Evolutionary conservation across 2,797 vertebrate species (phyloP).

Genomic region (Catamblyrhynchus diadema): DNA sequence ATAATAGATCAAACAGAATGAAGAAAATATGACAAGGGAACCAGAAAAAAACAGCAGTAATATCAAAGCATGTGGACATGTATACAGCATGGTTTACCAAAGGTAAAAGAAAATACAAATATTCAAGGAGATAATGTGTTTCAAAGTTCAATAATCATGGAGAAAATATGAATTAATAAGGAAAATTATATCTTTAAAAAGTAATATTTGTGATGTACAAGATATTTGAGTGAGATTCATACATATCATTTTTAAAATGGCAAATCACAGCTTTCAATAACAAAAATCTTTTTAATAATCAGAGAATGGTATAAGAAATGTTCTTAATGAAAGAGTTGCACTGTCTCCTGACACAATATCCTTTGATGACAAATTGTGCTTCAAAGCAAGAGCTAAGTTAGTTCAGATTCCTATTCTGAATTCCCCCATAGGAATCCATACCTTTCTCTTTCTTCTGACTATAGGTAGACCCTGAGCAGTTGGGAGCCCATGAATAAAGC

Average conservation of each 20-base stretch:
- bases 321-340: slow-evolving; percentile 16
- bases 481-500: background rate
- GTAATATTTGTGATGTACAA: background rate
- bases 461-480: background rate
- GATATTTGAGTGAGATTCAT: background rate
- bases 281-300: slow-evolving; percentile 6
- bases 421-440: background rate
- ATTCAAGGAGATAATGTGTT: background rate
- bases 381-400: slow-evolving; percentile 28
- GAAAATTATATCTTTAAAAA: background rate
- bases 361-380: slow-evolving; percentile 42
- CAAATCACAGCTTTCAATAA: background rate
- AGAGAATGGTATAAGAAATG: background rate
- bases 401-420: slow-evolving; percentile 17
- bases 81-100: background rate
- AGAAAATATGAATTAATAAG: background rate
- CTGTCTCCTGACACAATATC: slow-evolving; percentile 39
- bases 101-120: background rate
- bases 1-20: background rate
- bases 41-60: background rate
- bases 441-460: background rate
- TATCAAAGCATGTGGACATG: background rate
- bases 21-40: background rate
- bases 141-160: background rate
- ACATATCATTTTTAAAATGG: background rate